These are phyloP conservation scores for Empis livida DNA, from an alignment of 2,888 invertebrate genomes.

Conservation along the genomic window DNA sequence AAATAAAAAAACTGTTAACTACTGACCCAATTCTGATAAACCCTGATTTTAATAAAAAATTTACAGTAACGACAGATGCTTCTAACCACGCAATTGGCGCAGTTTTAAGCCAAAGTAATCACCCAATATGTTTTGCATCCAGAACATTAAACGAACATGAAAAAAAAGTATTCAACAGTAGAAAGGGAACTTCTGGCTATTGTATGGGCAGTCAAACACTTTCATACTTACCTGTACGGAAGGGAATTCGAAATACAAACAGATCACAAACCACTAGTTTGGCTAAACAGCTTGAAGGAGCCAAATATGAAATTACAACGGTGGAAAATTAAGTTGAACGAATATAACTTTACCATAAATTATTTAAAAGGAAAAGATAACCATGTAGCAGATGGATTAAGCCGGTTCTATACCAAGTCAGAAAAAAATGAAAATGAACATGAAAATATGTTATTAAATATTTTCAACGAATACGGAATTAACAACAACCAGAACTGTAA, in stretches of 20 bases:
- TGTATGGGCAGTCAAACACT: conserved; percentile 14
- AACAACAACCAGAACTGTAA: no score
- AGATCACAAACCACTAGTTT: neutral
- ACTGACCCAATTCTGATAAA: neutral
- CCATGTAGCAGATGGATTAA: no score
- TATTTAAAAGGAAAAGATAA: no score
- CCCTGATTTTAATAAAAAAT: neutral
- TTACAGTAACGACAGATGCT: neutral
- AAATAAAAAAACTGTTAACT: neutral
- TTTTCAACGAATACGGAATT: no score
- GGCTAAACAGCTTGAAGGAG: no score
- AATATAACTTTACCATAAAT: no score
- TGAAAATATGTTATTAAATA: no score
- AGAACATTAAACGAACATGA: conserved; percentile 14
- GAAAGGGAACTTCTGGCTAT: conserved; percentile 23
- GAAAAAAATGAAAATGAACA: no score
- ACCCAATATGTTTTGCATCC: conserved; percentile 14
- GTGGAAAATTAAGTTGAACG: no score
- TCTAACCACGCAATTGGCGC: neutral
- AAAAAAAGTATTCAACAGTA: conserved; percentile 16
- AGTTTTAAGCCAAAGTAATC: neutral
- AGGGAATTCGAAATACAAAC: neutral
- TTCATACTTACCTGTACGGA: neutral
- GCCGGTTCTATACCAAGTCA: no score
- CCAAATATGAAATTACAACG: no score